Evolutionary conservation across 2,888 invertebrate genomes (phyloP), one percentile per base, ranked within the genome.

Genomic region (Phoronis australis): DNA sequence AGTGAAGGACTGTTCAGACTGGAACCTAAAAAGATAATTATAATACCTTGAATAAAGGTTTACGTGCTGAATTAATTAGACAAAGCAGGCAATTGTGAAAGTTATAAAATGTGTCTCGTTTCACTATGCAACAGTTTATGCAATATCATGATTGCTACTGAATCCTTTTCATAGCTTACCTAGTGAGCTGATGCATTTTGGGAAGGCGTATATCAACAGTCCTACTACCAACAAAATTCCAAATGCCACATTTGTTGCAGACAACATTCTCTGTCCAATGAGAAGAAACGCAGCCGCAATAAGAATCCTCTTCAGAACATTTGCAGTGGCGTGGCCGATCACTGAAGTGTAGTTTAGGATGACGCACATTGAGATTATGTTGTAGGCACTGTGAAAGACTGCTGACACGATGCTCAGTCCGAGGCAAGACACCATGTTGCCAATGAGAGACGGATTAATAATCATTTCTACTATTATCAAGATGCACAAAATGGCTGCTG

Each of bases 341-440:
- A 47, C 47, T 6, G 40, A 41, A 5, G 31, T 47, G 20, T 47
- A 47, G 6, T 47, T 47, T 4, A 47, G 41, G n/a, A 47, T 47
- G 6, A 47, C 15, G 22, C 47, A 47, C 41, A 41, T 47, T 5
- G 47, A 47, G 6, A 47, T 42, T 4, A 47, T 24, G 15, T 39
- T 47, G 37, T 47, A 47, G 20, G 40, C 41, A 4, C 39, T 41
- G 24, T 47, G 47, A 37, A 39, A 40, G 9, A 42, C 4, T 18
- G 22, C 47, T 15, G 47, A 47, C 3, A 41, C n/a, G 12, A 47
- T 12, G 20, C 31, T 12, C 9, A 15, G 31, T 15, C 15, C 9
- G 15, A 31, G 31, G 9, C 9, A 9, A 31, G 31, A 9, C 15
- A 31, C 9, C 15, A 31, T 12, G 9, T 9, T 31, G 15, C 9